Conservation (phyloP, 2,797 vertebrate species). For the Lutjanus campechanus region DNA sequence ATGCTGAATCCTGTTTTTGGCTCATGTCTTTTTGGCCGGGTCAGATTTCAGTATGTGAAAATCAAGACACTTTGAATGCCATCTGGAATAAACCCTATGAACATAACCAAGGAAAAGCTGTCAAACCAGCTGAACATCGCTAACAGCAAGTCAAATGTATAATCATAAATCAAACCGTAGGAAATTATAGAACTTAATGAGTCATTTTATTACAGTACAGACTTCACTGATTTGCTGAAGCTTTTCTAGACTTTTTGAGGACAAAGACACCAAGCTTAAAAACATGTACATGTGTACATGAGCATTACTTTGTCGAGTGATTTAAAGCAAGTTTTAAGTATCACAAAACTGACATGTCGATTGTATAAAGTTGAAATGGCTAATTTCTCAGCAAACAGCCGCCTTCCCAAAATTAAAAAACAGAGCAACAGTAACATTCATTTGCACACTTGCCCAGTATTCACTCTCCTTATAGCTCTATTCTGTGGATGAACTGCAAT, state of each 20-base stretch:
- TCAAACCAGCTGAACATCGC: neutral
- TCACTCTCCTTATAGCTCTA: too few relatives aligned
- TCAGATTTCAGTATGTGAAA: constrained; percentile 2
- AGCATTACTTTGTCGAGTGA: neutral
- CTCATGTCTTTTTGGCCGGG: neutral
- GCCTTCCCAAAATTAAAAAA: neutral
- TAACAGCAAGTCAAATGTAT: too few relatives aligned
- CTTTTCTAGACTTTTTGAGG: too few relatives aligned
- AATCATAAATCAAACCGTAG: too few relatives aligned
- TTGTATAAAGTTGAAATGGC: too few relatives aligned
- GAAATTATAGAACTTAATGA: too few relatives aligned
- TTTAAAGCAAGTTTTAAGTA: neutral
- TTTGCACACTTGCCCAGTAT: too few relatives aligned
- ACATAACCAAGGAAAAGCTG: neutral
- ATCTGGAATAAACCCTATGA: neutral
- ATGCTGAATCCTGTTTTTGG: neutral
- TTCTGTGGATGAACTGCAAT: constrained; percentile 30
- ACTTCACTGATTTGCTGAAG: too few relatives aligned
- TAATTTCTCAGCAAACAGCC: neutral
- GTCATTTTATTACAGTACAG: too few relatives aligned
- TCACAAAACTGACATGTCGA: too few relatives aligned
- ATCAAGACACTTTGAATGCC: neutral
- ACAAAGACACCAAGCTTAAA: neutral
- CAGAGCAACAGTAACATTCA: neutral
- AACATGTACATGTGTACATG: neutral